These are phyloP conservation scores for Sturnira hondurensis DNA, from an alignment of 2,113 vertebrate species.

Conservation along the genomic window DNA sequence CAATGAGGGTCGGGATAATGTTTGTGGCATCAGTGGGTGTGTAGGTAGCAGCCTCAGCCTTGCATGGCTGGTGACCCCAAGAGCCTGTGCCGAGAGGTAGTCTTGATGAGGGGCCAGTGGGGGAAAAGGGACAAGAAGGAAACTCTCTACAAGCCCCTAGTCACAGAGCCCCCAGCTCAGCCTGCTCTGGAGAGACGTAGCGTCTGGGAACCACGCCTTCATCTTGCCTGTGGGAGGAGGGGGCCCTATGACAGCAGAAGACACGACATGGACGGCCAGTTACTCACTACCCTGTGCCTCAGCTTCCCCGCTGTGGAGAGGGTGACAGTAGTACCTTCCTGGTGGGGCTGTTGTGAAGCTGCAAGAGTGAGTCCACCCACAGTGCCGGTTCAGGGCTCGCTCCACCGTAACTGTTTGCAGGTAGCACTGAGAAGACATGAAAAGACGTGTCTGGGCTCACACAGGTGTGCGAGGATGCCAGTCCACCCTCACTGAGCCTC, in stretches of 20 bases:
- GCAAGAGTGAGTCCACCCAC: rapidly evolving
- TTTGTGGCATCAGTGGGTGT: not conserved
- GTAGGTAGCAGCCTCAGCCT: not conserved
- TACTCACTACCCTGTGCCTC: not conserved
- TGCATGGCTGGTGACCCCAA: not conserved
- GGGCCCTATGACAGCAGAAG: not conserved
- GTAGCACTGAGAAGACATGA: not conserved
- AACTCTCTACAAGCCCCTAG: not conserved
- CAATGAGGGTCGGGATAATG: not conserved
- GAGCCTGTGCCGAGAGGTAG: not conserved
- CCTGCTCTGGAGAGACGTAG: not conserved
- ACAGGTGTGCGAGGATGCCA: not conserved
- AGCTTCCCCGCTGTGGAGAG: not conserved
- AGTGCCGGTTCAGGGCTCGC: rapidly evolving
- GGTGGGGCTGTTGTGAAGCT: rapidly evolving
- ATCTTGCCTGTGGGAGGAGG: not conserved
- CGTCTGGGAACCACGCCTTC: not conserved
- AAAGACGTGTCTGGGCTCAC: not conserved
- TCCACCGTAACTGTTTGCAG: not conserved
- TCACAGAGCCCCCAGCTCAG: not conserved
- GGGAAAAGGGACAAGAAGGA: not conserved
- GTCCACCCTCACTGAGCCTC: not conserved
- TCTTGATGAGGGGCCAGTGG: not conserved
- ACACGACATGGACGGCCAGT: rapidly evolving
- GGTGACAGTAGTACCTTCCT: not conserved